Base-by-base conservation (phyloP, 2,888 invertebrate species). In the Eretmocerus hayati region DNA sequence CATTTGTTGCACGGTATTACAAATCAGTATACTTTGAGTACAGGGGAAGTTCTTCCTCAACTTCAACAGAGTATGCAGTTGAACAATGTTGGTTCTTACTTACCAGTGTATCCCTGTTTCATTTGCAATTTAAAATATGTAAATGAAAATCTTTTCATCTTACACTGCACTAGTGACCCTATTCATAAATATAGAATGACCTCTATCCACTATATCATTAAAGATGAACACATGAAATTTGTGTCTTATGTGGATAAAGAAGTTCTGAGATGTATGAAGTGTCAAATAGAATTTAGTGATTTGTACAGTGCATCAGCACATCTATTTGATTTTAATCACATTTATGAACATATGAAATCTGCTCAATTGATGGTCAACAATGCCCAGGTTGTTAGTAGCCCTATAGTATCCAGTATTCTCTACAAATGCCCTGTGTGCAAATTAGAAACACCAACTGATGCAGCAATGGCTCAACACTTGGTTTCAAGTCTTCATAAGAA, bases 171-270 rank as follows among this genome's bases (percentile, higher is more conserved):
- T 36, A 45, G 45, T 52, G 52, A 52, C 22, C 23, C 43, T 30
- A 18, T 37, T 39, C 49, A 53, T 22, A 46, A 42, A 19, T 46
- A 37, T 35, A 40, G 42, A 44, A 46, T 53, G 32, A 18, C 32
- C 26, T 18, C 46, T 19, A 40, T 53, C 3, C 33, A 41, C 30
- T 43, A 43, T 39, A 9, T 53, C 23, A 37, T 53, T 31, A 53
- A 46, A 38, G 49, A 53, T 44, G 44, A 46, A 44, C 31, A 53
- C 44, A 53, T 53, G 37, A 39, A 53, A 35, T 49, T 52, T 43
- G 23, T 33, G 1, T 40, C 23, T 2, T 37, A 35, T 46, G 23
- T 19, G 20, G 43, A 48, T 30, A 39, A 45, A 26, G 45, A 48
- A 46, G 20, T 46, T 39, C 35, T 52, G 31, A 39, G 42, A 26